Percentiles rank a stretch among this genome's conserved stretches.
Evolutionary conservation across 2,888 invertebrate genomes (phyloP).

Genomic region (Thymelicus sylvestris): DNA sequence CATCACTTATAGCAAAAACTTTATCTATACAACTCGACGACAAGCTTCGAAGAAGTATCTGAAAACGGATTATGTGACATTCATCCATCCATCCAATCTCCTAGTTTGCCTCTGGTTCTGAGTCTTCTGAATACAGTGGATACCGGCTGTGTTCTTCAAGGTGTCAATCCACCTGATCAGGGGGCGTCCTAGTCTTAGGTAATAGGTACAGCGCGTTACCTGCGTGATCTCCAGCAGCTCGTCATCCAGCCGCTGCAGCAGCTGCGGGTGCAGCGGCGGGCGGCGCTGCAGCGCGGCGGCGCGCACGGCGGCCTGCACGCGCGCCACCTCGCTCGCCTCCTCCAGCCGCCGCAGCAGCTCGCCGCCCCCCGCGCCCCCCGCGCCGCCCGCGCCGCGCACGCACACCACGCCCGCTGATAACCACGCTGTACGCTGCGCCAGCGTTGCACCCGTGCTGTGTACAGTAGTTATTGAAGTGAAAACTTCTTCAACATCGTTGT

Average conservation of each 20-base stretch:
- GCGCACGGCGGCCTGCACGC: conserved; percentile 90
- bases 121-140: no score
- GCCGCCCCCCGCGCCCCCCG: conserved; percentile 86
- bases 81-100: no score
- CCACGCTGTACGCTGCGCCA: conserved; percentile 94
- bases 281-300: conserved; percentile 74
- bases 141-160: no score
- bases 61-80: no score
- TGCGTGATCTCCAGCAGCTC: conserved; percentile 94
- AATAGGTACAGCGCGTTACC: conserved; percentile 63
- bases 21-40: no score
- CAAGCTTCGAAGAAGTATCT: no score
- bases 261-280: conserved; percentile 87
- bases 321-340: conserved; percentile 96
- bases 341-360: conserved; percentile 94
- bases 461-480: no score
- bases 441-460: conserved; percentile 87
- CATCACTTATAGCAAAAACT: no score
- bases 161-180: no score
- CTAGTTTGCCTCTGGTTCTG: no score
- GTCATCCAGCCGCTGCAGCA: conserved; percentile 90
- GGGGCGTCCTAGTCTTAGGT: no score
- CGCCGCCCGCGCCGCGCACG: conserved; percentile 91
- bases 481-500: no score
- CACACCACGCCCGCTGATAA: conserved; percentile 97